phyloP scores from a whole-genome alignment of 2,113 vertebrate genomes.

The Pelecanoides urinatrix region DNA sequence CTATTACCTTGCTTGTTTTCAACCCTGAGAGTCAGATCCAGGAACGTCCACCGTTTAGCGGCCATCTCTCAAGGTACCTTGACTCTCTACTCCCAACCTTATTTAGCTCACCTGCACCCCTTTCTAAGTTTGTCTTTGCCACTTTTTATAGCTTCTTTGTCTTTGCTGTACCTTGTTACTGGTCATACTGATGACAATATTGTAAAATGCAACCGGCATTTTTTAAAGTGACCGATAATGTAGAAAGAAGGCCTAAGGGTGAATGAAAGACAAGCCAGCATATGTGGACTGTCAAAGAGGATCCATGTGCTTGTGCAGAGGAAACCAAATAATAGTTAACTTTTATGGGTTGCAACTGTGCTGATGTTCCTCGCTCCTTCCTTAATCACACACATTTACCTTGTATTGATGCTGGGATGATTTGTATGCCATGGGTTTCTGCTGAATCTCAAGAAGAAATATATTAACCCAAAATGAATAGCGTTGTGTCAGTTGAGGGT shows the following conservation, averaged over 20 bases:
- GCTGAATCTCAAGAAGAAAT: conserved; percentile 61
- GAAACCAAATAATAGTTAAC: not conserved
- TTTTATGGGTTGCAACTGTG: not conserved
- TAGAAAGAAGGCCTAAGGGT: not conserved
- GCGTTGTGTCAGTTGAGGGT: conserved; percentile 19
- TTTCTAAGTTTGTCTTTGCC: not conserved
- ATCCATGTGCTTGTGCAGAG: not conserved
- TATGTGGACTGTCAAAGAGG: not conserved
- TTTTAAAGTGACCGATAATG: not conserved
- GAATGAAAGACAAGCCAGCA: not conserved
- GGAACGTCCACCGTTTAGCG: not conserved
- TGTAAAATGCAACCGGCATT: not conserved
- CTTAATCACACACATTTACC: conserved; percentile 39
- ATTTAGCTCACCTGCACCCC: not conserved
- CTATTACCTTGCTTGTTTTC: not conserved
- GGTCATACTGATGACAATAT: not conserved
- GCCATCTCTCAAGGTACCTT: not conserved
- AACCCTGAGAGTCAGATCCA: not conserved
- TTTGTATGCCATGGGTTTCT: conserved; percentile 1
- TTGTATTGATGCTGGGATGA: conserved; percentile 52
- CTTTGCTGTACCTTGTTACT: not conserved
- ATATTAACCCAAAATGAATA: conserved; percentile 54
- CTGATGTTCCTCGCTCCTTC: not conserved
- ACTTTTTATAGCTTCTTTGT: not conserved
- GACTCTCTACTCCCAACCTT: not conserved